phyloP scores from a whole-genome alignment of 2,113 vertebrate species.

The Tyrannus savana region DNA sequence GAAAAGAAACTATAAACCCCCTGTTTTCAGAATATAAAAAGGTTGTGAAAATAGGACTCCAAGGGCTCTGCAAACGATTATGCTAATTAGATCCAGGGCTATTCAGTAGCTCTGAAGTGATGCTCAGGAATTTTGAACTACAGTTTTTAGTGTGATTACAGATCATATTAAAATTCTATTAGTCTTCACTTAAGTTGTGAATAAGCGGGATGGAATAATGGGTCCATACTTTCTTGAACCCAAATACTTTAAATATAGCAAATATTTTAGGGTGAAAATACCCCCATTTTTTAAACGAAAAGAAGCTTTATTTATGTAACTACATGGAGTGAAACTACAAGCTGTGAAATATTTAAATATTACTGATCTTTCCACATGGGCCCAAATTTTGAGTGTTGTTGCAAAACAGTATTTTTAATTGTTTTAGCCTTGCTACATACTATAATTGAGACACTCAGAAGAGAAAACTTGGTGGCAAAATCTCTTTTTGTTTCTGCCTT shows the following conservation, averaged over 20 bases:
- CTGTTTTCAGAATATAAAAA: slow-evolving; percentile 66
- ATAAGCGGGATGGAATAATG: background rate
- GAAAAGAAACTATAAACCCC: slow-evolving; percentile 60
- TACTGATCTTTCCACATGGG: background rate
- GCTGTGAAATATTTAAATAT: background rate
- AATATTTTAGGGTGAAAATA: background rate
- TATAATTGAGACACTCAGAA: slow-evolving; percentile 63
- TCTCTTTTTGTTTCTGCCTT: slow-evolving; percentile 59
- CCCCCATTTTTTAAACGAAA: background rate
- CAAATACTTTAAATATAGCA: background rate
- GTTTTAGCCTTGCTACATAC: background rate
- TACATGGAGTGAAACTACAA: background rate
- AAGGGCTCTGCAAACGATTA: slow-evolving; percentile 59
- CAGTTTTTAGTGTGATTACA: slow-evolving; percentile 75
- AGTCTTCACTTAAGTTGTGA: slow-evolving; percentile 44
- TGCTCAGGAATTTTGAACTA: slow-evolving; percentile 74
- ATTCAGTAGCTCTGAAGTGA: slow-evolving; percentile 66
- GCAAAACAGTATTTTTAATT: background rate
- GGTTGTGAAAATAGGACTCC: slow-evolving; percentile 52
- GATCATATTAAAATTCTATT: slow-evolving; percentile 76
- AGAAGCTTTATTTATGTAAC: background rate
- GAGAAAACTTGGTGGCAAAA: slow-evolving; percentile 75
- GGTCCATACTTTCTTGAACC: background rate
- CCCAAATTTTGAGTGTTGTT: background rate
- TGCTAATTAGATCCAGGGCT: slow-evolving; percentile 58